Evolutionary conservation across 2,888 invertebrate genomes (phyloP), one percentile per base, ranked within the genome.

Genomic region (Urechis unicinctus): DNA sequence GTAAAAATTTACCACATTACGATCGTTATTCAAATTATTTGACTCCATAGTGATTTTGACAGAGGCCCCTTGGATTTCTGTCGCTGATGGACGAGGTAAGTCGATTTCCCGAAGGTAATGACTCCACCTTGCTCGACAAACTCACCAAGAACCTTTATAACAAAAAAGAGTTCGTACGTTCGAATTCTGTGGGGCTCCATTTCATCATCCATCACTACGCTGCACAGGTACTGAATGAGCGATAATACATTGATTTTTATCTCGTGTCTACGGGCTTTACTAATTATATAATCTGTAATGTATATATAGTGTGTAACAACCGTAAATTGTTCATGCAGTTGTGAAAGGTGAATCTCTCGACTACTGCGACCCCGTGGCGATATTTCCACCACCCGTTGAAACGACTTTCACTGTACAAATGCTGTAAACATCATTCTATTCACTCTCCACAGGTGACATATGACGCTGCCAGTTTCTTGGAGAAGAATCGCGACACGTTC

Each of bases 401-500:
- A 25, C 2, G 41, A n/a, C 9, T 13, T n/a, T 21, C 17, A 6
- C 30, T 5, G 22, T 2, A n/a, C 22, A 13, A 29, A 22, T 21
- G 6, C 22, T 2, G 17, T 28, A 3, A 29, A 29, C 30, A 24
- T 28, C 30, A 49, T n/a, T 26, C 24, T 50, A 3, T 13, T 43
- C 9, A 36, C n/a, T 31, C 24, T 9, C 24, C 29, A 21, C 60
- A 74, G 66, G 88, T 89, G 13, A 85, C 85, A 3, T 95, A 95
- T 75, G 88, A 55, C 42, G 58, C 86, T 0, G 83, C 85, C 61
- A 87, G 89, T 71, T 89, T 94, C 82, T 83, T 89, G 26, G 88
- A 89, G 67, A 91, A 89, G 76, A 95, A 95, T 79, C 85, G 90
- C 53, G 93, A 94, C 74, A 60, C 56, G 17, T 52, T 64, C 43